phyloP scores from a whole-genome alignment of 2,888 invertebrate species.

The Microctonus aethiopoides region DNA sequence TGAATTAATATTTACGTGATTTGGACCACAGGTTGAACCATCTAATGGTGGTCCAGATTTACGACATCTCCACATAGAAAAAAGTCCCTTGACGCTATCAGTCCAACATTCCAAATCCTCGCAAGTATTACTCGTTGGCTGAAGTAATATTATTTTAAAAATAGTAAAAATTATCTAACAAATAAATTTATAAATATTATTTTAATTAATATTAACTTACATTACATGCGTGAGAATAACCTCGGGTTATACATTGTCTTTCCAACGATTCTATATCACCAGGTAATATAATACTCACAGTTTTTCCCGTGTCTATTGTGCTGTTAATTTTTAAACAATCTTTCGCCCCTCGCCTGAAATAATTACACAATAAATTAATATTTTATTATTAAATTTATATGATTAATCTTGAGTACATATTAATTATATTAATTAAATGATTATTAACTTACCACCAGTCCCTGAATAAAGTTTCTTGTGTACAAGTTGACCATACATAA shows the following conservation, averaged over 20 bases:
- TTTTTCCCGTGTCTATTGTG: neutral
- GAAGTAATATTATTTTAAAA: neutral
- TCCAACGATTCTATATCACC: neutral
- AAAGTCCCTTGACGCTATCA: neutral
- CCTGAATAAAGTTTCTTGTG: neutral
- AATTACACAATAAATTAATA: neutral
- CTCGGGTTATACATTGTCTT: neutral
- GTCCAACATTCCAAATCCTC: neutral
- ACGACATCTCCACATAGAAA: neutral
- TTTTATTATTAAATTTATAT: neutral
- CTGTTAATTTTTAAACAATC: neutral
- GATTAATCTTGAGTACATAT: too few species aligned
- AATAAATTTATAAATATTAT: neutral
- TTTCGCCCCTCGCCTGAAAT: neutral
- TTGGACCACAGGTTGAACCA: neutral
- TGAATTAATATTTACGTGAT: neutral
- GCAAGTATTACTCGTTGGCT: neutral
- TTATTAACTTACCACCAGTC: neutral
- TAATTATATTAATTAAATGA: neutral
- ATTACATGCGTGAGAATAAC: constrained; percentile 3
- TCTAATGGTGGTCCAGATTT: neutral
- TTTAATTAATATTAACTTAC: neutral
- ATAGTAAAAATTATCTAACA: neutral
- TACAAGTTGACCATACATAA: neutral
- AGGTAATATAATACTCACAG: neutral